Conservation (phyloP, 2,113 vertebrate genomes). For the Thamnaconus septentrionalis region DNA sequence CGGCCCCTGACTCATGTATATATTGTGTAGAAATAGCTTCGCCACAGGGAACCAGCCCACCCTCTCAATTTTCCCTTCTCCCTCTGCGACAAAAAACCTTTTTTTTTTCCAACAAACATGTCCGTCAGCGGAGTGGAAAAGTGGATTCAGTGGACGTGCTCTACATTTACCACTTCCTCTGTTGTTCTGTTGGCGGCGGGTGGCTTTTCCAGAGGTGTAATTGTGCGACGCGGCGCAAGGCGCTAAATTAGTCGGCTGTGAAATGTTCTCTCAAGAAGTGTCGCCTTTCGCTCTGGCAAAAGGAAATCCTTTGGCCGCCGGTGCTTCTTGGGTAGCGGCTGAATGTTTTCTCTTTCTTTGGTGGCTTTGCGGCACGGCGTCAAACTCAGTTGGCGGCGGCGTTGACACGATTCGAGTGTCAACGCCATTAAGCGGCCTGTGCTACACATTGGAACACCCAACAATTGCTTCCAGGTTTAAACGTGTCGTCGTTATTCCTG, state of each 20-base stretch:
- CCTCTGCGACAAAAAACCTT: neutral
- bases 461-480: neutral
- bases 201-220: conserved; percentile 43
- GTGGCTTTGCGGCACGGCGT: conserved; percentile 26
- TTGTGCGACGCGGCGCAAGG: neutral
- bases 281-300: conserved; percentile 53
- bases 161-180: conserved; percentile 25
- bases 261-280: conserved; percentile 36
- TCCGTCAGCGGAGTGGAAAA: conserved; percentile 2
- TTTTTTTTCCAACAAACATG: neutral
- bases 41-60: neutral
- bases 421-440: neutral
- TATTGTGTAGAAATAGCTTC: neutral
- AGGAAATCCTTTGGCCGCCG: conserved; percentile 16
- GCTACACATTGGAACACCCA: too few relatives aligned
- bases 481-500: neutral
- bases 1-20: too few relatives aligned
- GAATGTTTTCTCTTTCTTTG: conserved; percentile 26
- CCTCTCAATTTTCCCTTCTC: neutral
- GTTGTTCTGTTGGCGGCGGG: conserved; percentile 8
- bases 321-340: conserved; percentile 30
- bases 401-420: conserved; percentile 39
- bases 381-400: too few relatives aligned
- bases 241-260: conserved; percentile 42
- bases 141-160: conserved; percentile 4